Base-by-base conservation (phyloP, 2,888 invertebrate species). In the Adelphocoris suturalis region DNA sequence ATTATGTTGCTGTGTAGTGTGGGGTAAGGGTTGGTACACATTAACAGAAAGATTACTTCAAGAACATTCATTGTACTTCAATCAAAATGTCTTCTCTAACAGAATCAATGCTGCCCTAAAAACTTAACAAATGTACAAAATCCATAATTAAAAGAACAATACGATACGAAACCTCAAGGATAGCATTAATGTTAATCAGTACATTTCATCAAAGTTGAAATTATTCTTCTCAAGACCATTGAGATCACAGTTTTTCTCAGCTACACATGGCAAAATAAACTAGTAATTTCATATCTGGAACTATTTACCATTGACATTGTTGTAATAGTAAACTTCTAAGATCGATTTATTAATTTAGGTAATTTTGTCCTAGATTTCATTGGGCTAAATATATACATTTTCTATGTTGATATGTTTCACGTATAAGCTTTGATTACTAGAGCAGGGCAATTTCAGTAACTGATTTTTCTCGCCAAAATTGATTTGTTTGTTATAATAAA, bases 381-480 rank as follows among this genome's bases (percentile, higher is more conserved):
- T 68, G 68, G 68, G 68, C 23, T 68, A 68, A 61, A 68, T 68
- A 68, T 68, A 68, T 68, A 68, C 23, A 68, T 68, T 68, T 68
- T 23, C 68, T 68, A 68, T 68, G 68, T 68, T 78, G 78, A 78
- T 78, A 78, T 78, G 78, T 78, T 78, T 78, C 78, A 78, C 47
- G 27, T 78, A 46, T 28, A 78, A 78, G 78, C 78, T 78, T 78
- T 78, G 46, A 78, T 78, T 78, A 68, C 78, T 78, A 78, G 78
- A 78, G 78, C 78, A 46, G 78, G 47, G 78, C 78, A 19, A 75
- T 11, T 52, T 52, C 52, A 68, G 14, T 23, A 68, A 19, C 23
- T 1, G 68, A 27, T 23, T 68, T 68, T 68, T 23, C 68, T 68
- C 68, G 68, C 27, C 68, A 68, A 68, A 68, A 68, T 68, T 23